These are phyloP conservation scores for Caranx melampygus DNA, from an alignment of 2,113 vertebrate species.

Conservation along the genomic window DNA sequence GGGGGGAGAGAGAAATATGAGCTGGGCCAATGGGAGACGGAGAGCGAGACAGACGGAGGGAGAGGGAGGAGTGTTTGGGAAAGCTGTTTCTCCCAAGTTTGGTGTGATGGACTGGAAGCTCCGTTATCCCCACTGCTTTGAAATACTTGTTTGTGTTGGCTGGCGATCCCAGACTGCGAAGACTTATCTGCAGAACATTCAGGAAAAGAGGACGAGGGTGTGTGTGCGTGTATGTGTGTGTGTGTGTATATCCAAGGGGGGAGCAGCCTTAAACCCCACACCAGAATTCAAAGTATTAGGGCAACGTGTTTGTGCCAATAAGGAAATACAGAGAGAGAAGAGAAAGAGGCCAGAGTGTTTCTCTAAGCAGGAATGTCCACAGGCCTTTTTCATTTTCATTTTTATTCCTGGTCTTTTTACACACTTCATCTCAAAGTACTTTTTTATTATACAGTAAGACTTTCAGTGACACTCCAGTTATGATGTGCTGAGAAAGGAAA, in stretches of 20 bases:
- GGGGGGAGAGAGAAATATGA: slow-evolving; percentile 59
- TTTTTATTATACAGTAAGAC: slow-evolving; percentile 33
- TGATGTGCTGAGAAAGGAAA: slow-evolving; percentile 20
- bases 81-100: slow-evolving; percentile 86
- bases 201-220: slow-evolving; percentile 40
- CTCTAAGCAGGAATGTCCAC: slow-evolving; percentile 67
- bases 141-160: slow-evolving; percentile 83
- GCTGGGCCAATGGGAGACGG: slow-evolving; percentile 46
- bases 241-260: background rate
- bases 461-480: slow-evolving; percentile 16
- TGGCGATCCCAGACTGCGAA: slow-evolving; percentile 57
- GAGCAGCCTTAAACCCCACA: slow-evolving; percentile 28
- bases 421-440: slow-evolving; percentile 15
- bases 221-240: background rate
- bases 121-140: slow-evolving; percentile 72
- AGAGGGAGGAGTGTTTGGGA: slow-evolving; percentile 49
- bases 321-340: slow-evolving; percentile 57
- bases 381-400: slow-evolving; percentile 53
- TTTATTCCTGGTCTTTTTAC: slow-evolving; percentile 37
- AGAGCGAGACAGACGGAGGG: slow-evolving; percentile 14
- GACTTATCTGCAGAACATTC: slow-evolving; percentile 70
- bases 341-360: slow-evolving; percentile 21
- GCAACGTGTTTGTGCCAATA: slow-evolving; percentile 56
- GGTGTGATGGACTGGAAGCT: slow-evolving; percentile 83
- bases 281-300: slow-evolving; percentile 75